Percentiles rank a stretch among this genome's conserved stretches.
These are phyloP conservation scores for Crotalus horridus DNA, from an alignment of 2,113 vertebrate genomes.

Conservation along the genomic window DNA sequence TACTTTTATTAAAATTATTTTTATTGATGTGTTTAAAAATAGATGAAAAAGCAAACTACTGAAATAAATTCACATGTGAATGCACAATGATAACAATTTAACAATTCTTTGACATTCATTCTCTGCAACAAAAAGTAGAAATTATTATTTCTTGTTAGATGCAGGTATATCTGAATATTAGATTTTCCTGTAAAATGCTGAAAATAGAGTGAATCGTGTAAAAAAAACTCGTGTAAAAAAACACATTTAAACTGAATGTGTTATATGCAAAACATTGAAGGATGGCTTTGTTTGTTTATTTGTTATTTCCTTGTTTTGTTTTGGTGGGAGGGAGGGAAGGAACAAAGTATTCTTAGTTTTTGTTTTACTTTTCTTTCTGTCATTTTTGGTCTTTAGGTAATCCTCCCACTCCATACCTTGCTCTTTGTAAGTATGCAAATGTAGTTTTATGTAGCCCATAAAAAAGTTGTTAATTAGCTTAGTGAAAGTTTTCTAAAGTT, in stretches of 20 bases:
- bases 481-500: neutral
- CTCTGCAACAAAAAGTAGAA: conserved; percentile 21
- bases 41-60: conserved; percentile 26
- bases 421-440: neutral
- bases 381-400: neutral
- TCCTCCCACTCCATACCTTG: neutral
- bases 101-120: conserved; percentile 28
- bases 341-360: neutral
- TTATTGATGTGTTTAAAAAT: conserved; percentile 36
- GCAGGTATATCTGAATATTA: conserved; percentile 30
- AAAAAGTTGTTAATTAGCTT: neutral
- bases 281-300: neutral
- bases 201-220: conserved; percentile 36
- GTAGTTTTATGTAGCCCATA: neutral
- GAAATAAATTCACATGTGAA: conserved; percentile 48
- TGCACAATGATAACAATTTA: conserved; percentile 16
- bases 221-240: neutral
- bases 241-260: conserved; percentile 22
- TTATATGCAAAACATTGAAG: neutral
- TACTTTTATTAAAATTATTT: conserved; percentile 45
- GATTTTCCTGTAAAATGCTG: neutral
- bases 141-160: conserved; percentile 50
- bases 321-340: neutral
- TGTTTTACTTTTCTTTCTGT: neutral
- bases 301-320: neutral